These are phyloP conservation scores for Lepidocyrtoides sp. DNA, from an alignment of 2,888 invertebrate genomes.

Conservation along the genomic window DNA sequence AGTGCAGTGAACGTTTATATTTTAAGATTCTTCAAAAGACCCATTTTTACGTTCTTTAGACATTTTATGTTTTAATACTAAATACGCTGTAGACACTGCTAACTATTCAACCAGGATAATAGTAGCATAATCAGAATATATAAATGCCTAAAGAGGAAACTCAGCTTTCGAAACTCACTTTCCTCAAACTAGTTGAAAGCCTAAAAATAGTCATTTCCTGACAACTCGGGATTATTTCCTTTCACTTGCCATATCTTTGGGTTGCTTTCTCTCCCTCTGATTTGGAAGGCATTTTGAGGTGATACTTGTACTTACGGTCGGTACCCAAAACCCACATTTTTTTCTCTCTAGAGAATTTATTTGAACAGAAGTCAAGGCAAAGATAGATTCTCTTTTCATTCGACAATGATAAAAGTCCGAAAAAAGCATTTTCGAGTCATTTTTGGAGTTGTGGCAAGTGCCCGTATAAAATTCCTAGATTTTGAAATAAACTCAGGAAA, in stretches of 20 bases:
- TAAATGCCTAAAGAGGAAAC: constrained; percentile 65
- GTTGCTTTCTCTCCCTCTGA: background rate
- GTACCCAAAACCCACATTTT: background rate
- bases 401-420: background rate
- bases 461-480: background rate
- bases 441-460: background rate
- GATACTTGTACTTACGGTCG: background rate
- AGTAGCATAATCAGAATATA: constrained; percentile 70
- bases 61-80: no score
- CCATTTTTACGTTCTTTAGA: no score
- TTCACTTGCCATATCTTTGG: constrained; percentile 58
- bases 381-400: constrained; percentile 39
- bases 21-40: no score
- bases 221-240: constrained; percentile 79
- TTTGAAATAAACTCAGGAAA: no score
- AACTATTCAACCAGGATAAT: background rate
- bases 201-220: constrained; percentile 78
- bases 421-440: background rate
- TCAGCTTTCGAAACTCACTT: constrained; percentile 66
- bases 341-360: background rate
- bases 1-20: no score
- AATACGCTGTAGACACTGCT: no score
- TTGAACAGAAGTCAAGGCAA: background rate
- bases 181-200: constrained; percentile 67
- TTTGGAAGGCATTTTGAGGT: no score